Conservation (phyloP, 2,113 vertebrate genomes). For the Pygoscelis adeliae region DNA sequence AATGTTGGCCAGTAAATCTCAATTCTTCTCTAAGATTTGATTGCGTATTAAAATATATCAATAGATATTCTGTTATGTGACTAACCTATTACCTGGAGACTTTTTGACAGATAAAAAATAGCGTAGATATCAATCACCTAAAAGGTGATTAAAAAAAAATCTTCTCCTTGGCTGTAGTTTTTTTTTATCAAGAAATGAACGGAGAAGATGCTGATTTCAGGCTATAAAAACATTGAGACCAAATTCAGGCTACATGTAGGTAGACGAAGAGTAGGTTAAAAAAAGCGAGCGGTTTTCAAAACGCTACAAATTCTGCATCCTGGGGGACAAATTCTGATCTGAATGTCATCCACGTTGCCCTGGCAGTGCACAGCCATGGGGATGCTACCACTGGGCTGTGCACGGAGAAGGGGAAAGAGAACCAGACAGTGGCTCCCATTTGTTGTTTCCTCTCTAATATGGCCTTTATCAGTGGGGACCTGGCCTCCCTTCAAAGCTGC, state of each 20-base stretch:
- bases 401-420: neutral
- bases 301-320: neutral
- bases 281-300: neutral
- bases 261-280: neutral
- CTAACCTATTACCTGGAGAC: neutral
- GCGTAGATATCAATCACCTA: neutral
- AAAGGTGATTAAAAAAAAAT: neutral
- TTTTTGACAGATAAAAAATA: neutral
- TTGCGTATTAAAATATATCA: slow-evolving; percentile 52
- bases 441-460: neutral
- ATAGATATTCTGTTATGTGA: slow-evolving; percentile 47
- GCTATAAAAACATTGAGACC: neutral
- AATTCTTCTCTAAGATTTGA: slow-evolving; percentile 44
- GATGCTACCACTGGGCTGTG: neutral
- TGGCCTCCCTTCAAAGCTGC: neutral
- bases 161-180: neutral
- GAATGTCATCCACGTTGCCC: fast-evolving
- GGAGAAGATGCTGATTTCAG: neutral
- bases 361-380: fast-evolving
- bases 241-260: neutral
- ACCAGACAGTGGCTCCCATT: fast-evolving
- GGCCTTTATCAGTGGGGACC: neutral
- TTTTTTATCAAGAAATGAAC: neutral
- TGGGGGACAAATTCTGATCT: neutral
- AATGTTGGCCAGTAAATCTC: slow-evolving; percentile 51